phyloP scores from a whole-genome alignment of 1,140 invertebrate species.

The Apis laboriosa region DNA sequence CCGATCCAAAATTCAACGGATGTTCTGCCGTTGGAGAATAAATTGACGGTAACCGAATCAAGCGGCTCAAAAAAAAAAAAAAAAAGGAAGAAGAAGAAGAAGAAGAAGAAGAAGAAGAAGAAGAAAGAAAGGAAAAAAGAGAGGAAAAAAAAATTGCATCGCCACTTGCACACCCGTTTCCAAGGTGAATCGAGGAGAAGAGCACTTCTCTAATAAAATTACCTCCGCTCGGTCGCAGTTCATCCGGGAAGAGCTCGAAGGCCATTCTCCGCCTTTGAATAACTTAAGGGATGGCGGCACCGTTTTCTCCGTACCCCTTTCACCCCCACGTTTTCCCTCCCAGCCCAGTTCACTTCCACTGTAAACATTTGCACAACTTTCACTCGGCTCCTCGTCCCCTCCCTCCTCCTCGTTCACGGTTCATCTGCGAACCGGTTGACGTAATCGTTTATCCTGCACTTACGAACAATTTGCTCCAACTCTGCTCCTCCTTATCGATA shows the following conservation, averaged over 20 bases:
- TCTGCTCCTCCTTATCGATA: too few relatives aligned
- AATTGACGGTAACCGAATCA: too few relatives aligned
- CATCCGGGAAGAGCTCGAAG: slow-evolving; percentile 1
- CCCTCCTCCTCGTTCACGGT: background rate
- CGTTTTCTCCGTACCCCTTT: background rate
- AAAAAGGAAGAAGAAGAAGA: too few relatives aligned
- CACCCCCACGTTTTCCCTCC: background rate
- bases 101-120: background rate
- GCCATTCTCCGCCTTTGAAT: slow-evolving; percentile 18
- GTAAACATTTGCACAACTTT: slow-evolving; percentile 66
- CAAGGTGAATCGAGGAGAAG: background rate
- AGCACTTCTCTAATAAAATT: slow-evolving; percentile 22
- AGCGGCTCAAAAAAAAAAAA: too few relatives aligned
- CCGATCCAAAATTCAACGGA: too few relatives aligned
- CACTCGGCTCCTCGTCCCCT: slow-evolving; percentile 16
- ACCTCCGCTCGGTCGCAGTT: slow-evolving; percentile 27
- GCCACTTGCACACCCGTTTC: too few relatives aligned
- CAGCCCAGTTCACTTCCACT: slow-evolving; percentile 49
- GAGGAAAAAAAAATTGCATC: too few relatives aligned
- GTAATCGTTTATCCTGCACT: slow-evolving; percentile 61
- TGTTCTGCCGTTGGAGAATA: too few relatives aligned
- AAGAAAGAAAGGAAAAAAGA: background rate
- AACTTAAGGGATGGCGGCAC: slow-evolving; percentile 5
- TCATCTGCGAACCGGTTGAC: slow-evolving; percentile 47
- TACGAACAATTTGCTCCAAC: slow-evolving; percentile 47